A percentile compares a stretch with the other conserved stretches of the same genome.
phyloP scores from a whole-genome alignment of 2,113 vertebrate species.

The Lutjanus erythropterus region DNA sequence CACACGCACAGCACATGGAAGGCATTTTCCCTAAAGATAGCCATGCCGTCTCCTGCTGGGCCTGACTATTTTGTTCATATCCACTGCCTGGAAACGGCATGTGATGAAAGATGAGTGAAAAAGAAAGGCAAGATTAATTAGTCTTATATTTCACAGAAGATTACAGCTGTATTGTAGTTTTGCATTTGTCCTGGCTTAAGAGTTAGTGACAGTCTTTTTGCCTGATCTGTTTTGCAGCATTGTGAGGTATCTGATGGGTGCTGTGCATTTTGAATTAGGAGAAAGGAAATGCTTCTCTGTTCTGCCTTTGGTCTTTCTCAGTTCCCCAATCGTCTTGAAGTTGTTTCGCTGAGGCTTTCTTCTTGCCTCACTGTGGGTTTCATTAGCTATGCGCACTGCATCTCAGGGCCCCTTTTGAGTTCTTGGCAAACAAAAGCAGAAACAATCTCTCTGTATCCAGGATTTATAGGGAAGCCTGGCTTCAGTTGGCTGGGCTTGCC shows the following conservation, averaged over 20 bases:
- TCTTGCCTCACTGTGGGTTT: conserved; percentile 51
- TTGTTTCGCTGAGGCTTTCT: conserved; percentile 43
- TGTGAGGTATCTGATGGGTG: background rate
- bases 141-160: background rate
- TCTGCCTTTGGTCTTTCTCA: conserved; percentile 49
- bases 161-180: background rate
- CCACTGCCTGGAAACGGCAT: conserved; percentile 4
- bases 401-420: conserved; percentile 64
- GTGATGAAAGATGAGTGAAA: background rate
- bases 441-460: conserved; percentile 64
- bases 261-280: conserved; percentile 23
- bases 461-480: conserved; percentile 64
- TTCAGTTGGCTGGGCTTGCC: conserved; percentile 31
- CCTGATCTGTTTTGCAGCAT: background rate
- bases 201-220: background rate
- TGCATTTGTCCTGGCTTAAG: background rate
- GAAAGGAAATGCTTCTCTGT: conserved; percentile 41
- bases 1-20: conserved; percentile 34
- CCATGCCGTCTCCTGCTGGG: conserved; percentile 18
- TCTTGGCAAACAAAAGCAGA: conserved; percentile 71
- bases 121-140: background rate
- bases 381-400: conserved; percentile 73
- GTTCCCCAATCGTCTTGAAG: conserved; percentile 48
- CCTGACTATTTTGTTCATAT: conserved; percentile 17
- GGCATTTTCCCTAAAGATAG: conserved; percentile 28